These are phyloP conservation scores for Drosophila dives DNA, from an alignment of 2,888 invertebrate genomes.

Conservation along the genomic window DNA sequence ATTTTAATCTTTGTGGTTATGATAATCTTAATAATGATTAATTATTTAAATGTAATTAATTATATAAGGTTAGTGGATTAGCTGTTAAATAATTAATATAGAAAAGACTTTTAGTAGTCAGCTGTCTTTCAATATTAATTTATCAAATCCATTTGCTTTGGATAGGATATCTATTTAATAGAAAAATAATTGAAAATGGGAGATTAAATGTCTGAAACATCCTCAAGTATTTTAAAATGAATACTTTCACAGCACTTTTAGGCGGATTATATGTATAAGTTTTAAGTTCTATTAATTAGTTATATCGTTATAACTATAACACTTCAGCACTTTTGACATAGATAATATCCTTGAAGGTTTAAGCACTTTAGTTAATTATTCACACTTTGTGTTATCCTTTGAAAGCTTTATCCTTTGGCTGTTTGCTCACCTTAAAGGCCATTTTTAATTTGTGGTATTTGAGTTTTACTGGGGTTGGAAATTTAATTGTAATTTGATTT, in stretches of 20 bases:
- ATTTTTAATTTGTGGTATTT: slow-evolving; percentile 62
- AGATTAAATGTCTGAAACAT: background rate
- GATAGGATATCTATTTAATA: background rate
- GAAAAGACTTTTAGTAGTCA: background rate
- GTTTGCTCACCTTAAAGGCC: slow-evolving; percentile 82
- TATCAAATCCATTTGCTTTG: background rate
- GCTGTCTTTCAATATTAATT: background rate
- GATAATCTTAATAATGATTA: background rate
- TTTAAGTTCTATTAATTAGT: background rate
- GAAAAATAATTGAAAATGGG: background rate
- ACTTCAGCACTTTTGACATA: slow-evolving; percentile 30
- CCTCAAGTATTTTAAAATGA: background rate
- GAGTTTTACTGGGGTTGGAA: background rate
- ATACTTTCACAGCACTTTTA: slow-evolving; percentile 25
- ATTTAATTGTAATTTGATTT: slow-evolving; percentile 58
- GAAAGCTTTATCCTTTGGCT: slow-evolving; percentile 39
- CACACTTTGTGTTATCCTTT: slow-evolving; percentile 58
- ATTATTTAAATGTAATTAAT: background rate
- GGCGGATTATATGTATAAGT: background rate
- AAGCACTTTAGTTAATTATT: slow-evolving; percentile 36
- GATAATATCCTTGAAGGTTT: slow-evolving; percentile 21
- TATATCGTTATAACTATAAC: slow-evolving; percentile 21
- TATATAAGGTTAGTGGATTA: background rate
- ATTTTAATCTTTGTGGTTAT: background rate
- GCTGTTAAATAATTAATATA: background rate